Conservation (phyloP, 1,140 invertebrate genomes). For the Agraylea sexmaculata region DNA sequence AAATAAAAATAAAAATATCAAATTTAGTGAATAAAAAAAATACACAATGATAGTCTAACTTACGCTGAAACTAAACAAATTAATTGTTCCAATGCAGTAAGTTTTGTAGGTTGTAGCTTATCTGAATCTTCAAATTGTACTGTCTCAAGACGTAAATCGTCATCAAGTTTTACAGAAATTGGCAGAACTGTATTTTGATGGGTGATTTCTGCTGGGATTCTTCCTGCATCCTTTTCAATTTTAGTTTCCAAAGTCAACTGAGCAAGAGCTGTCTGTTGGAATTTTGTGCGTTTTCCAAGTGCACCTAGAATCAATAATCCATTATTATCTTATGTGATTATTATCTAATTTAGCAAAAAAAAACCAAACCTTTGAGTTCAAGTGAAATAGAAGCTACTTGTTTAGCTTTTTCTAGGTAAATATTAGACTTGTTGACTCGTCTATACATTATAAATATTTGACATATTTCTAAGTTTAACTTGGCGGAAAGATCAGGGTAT, state of each 20-base stretch:
- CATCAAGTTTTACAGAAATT: constrained; percentile 57
- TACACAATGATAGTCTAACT: constrained; percentile 24
- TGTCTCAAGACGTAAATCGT: constrained; percentile 72
- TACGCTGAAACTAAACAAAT: constrained; percentile 63
- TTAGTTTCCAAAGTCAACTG: constrained; percentile 65
- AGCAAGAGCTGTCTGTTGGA: constrained; percentile 67
- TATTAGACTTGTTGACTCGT: constrained; percentile 53
- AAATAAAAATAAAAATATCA: constrained; percentile 21
- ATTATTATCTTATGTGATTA: constrained; percentile 18
- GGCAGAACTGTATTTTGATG: constrained; percentile 40
- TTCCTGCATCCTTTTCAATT: constrained; percentile 31
- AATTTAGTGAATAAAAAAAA: constrained; percentile 9
- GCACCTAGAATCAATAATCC: constrained; percentile 42
- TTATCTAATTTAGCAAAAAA: constrained; percentile 4
- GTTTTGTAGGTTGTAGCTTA: constrained; percentile 37
- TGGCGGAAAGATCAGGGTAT: constrained; percentile 41
- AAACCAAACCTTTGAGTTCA: constrained; percentile 45
- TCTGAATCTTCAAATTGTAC: constrained; percentile 56
- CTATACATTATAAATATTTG: constrained; percentile 64
- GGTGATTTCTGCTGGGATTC: constrained; percentile 33
- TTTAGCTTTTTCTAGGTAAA: constrained; percentile 51
- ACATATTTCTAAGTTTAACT: constrained; percentile 62
- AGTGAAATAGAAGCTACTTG: constrained; percentile 51
- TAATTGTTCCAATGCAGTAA: constrained; percentile 67
- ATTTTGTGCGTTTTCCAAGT: constrained; percentile 81